Evolutionary conservation across 1,140 invertebrate species (phyloP), one percentile per base, ranked within the genome.

Genomic region (Pachypeltis micranthus): DNA sequence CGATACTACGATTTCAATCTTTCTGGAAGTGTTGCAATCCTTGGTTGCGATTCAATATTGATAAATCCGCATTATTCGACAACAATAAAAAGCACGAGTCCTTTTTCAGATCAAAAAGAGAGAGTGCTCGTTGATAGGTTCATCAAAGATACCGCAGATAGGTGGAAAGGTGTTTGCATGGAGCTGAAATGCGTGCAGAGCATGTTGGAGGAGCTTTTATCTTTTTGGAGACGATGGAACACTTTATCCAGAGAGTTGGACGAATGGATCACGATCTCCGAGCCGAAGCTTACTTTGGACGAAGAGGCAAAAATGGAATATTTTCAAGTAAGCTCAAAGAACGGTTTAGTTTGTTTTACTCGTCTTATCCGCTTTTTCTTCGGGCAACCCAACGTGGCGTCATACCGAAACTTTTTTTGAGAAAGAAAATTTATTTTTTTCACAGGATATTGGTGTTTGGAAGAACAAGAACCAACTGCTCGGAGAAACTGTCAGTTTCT

Each of bases 231-330:
- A 69, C 81, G 83, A 51, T 96, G 91, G 85, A 86, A 82, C 47
- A 74, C 80, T 0, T 73, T 87, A 66, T 80, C 84, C 0, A 81
- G 85, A 54, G 83, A 87, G 65, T 85, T 96, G 66, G 84, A 86
- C 47, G 73, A 77, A 1, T 96, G 93, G 92, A 71, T 98, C 2
- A 76, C 79, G 59, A 79, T 82, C 69, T 92, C 92, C 0, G 85
- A 93, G 69, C 78, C 84, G 31, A 88, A 88, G 71, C 68, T 92
- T 1, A 78, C 82, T 54, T 77, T 85, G 2, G 80, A 85, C 1
- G 91, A 96, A 76, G 90, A 94, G 61, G 83, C 90, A 54, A 84
- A 81, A 71, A 84, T 93, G 76, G 90, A 92, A 70, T 93, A 90
- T 75, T 78, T 80, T 65, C 77, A 77, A 70, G 76, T 77, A 68